Evolutionary conservation across 2,888 invertebrate species (phyloP).

Genomic region (Eucera pruinosa): DNA sequence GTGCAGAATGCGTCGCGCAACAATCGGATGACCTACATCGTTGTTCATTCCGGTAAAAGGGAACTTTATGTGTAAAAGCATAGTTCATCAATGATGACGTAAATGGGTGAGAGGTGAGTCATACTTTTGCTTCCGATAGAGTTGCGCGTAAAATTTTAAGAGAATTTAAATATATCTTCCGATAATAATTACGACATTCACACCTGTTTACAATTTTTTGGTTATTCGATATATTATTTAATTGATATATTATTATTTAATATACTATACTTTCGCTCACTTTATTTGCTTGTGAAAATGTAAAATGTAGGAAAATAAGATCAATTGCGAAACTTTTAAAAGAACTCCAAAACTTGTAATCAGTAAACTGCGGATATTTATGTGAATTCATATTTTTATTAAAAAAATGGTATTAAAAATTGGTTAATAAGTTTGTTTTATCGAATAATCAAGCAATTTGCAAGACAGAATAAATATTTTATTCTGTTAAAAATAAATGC

Average conservation of each 20-base stretch:
- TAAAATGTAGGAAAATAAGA: neutral
- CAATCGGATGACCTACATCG: slow-evolving; percentile 41
- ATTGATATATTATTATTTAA: no score
- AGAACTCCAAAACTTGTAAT: neutral
- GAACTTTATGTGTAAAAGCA: slow-evolving; percentile 6
- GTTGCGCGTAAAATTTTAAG: slow-evolving; percentile 7
- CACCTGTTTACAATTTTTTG: neutral
- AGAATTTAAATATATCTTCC: no score
- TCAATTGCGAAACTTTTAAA: neutral
- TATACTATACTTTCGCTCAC: no score
- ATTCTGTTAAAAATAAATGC: no score
- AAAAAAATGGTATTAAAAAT: no score
- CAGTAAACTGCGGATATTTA: no score
- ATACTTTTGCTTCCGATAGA: slow-evolving; percentile 79
- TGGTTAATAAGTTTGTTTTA: no score
- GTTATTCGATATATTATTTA: no score
- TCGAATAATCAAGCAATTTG: no score
- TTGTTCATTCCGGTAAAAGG: slow-evolving; percentile 28
- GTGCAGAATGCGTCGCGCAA: slow-evolving; percentile 15
- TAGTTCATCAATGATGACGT: slow-evolving; percentile 32
- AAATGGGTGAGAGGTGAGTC: slow-evolving; percentile 47
- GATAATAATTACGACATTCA: neutral
- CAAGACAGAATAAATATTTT: no score
- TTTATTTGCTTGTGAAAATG: no score
- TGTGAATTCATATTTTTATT: no score